Evolutionary conservation across 2,797 vertebrate genomes (phyloP).

Genomic region (Coluber constrictor): DNA sequence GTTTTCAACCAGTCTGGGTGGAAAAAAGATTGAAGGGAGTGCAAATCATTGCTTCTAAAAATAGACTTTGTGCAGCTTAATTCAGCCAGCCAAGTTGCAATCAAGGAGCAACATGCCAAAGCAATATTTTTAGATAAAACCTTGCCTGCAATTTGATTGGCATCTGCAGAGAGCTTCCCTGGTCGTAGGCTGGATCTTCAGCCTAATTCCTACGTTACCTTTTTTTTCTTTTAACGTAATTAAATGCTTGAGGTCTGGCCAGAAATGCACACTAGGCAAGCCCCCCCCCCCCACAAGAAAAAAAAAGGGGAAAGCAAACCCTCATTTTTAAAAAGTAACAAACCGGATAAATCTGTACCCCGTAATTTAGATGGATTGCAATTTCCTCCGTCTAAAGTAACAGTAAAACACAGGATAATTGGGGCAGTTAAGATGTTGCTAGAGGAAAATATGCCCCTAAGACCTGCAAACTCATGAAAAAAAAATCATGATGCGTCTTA

Average conservation of each 20-base stretch:
- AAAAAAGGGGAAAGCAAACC: background rate
- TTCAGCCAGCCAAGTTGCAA: background rate
- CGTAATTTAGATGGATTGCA: constrained; percentile 5
- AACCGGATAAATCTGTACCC: background rate
- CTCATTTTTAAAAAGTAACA: background rate
- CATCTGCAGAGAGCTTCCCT: background rate
- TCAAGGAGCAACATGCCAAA: too few relatives aligned
- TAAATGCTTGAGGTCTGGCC: background rate
- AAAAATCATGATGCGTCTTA: background rate
- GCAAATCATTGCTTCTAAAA: background rate
- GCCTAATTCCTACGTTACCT: background rate
- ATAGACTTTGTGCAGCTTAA: background rate
- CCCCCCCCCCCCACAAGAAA: too few relatives aligned
- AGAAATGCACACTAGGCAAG: background rate
- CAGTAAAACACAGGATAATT: background rate
- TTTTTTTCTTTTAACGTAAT: background rate
- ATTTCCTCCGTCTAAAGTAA: background rate
- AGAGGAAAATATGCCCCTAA: background rate
- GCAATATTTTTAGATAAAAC: background rate
- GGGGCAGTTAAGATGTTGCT: background rate
- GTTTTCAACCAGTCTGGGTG: background rate
- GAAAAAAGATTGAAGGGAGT: background rate
- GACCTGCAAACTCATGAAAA: background rate
- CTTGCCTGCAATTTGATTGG: background rate
- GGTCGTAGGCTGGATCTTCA: background rate